These are phyloP conservation scores for Zoanthus sociatus DNA, from an alignment of 92 coral and sea anemone species.

Conservation along the genomic window DNA sequence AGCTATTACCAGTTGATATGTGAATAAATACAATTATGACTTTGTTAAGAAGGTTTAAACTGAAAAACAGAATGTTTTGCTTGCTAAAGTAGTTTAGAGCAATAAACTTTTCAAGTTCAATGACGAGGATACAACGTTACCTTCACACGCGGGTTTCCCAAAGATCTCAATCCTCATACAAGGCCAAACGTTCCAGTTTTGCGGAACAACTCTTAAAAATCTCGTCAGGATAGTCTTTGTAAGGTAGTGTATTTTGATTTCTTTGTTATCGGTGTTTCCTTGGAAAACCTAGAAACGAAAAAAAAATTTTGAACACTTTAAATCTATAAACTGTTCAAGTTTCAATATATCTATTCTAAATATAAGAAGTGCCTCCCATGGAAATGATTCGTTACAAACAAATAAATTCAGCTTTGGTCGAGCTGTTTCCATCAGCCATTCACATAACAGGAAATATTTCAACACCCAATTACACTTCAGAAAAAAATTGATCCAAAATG, in stretches of 20 bases:
- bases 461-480: too few species aligned
- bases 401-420: too few species aligned
- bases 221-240: neutral
- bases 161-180: slow-evolving; percentile 28
- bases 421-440: too few species aligned
- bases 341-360: too few species aligned
- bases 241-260: slow-evolving; percentile 7
- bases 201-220: slow-evolving; percentile 23
- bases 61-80: neutral
- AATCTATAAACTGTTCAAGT: too few species aligned
- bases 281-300: neutral
- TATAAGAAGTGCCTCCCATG: too few species aligned
- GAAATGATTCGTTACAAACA: too few species aligned
- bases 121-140: neutral
- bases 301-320: neutral
- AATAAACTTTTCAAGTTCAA: neutral
- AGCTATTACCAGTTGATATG: too few species aligned
- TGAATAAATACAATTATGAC: too few species aligned
- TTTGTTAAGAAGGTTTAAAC: neutral
- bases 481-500: too few species aligned
- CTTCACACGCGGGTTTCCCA: slow-evolving; percentile 30
- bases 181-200: slow-evolving; percentile 24
- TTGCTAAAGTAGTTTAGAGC: neutral
- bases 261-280: slow-evolving; percentile 30
- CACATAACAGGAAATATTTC: too few species aligned